Base-by-base conservation (phyloP, 2,113 vertebrate species). In the Euleptes europaea region DNA sequence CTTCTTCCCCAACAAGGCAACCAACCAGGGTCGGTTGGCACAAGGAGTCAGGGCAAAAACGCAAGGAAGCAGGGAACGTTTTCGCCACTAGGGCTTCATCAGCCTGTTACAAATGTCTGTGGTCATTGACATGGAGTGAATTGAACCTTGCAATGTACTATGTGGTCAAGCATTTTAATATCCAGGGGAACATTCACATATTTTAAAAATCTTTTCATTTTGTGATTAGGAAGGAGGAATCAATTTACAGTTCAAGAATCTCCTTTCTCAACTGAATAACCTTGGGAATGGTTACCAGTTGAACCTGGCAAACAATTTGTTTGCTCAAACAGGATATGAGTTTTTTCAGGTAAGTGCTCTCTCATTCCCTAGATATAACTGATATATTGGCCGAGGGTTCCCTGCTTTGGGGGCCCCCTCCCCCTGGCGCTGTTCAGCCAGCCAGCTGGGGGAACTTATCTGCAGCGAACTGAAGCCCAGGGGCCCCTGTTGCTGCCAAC, bases 281-380 rank as follows among this genome's bases (percentile, higher is more conserved):
- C 93, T 94, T 49, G 91, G 88, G 0, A 14, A 72, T 14, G 85
- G 65, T 13, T 96, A 93, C 0, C 42, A 82, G 54, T 65, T 96
- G 79, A 95, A 89, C 4, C 71, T 96, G 80, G 96, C 91, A 86
- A 97, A 87, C 91, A 91, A 93, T 31, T 94, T 97, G n/a, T 97
- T 93, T 75, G 60, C 93, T 8, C 94, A 95, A 78, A 82, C 87
- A 86, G 91, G 88, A 73, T 92, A 93, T 86, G 63, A 89, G 21
- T 81, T 92, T 51, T 81, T 9, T 1, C 90, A 86, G 83, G 95
- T 94, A 90, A 90, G 92, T 84, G 49, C 17, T 71, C 1, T 44
- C n/a, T 54, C 44, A 28, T 23, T 73, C 49, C 31, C 23, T 28
- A 10, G 60, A 63, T 9, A 10, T 26, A 26, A 63, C 60, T 57